Evolutionary conservation across 2,797 vertebrate species (phyloP), one percentile per base, ranked within the genome.

Genomic region (Pseudomugil tenellus): DNA sequence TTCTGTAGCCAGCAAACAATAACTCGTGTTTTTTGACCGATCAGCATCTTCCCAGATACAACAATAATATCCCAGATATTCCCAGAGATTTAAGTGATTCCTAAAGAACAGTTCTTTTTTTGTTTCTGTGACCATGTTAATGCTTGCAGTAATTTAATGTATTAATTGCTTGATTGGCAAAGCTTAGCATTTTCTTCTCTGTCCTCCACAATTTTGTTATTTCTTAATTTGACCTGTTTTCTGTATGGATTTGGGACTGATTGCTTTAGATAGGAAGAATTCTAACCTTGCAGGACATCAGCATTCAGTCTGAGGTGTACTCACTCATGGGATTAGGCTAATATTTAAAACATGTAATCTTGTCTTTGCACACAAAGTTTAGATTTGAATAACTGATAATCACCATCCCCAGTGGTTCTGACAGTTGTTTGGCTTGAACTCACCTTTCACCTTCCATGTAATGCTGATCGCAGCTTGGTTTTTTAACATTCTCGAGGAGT

Each of bases 371-470:
- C 19, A 14, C 57, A 23, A 63, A 31, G 51, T 68, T 41, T 37
- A 55, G 37, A 79, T 73, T 58, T 80, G 46, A 21, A 74, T 60
- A 31, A 56, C 49, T 59, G 43, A 52, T 66, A 71, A 74, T 82
- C 4, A 73, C 29, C 41, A 41, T 63, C 61, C 14, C 55, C 43
- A 58, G 49, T 63, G 35, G 25, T 60, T 10, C 65, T 23, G 4
- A 2, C 61, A 7, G 28, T 39, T 64, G 56, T 74, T 76, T 75
- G 43, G 14, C 57, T 61, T 79, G 64, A 84, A 70, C 65, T 72
- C 48, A 80, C 70, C 76, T 89, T 75, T 83, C 65, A 86, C 81
- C 79, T 78, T 66, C 51, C 8, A 25, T 65, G 56, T 55, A 67
- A 62, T 41, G 61, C 71, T 80, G 54, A 86, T 68, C 70, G 25